Base-by-base conservation (phyloP, 2,113 vertebrate genomes). In the Rallus limicola region DNA sequence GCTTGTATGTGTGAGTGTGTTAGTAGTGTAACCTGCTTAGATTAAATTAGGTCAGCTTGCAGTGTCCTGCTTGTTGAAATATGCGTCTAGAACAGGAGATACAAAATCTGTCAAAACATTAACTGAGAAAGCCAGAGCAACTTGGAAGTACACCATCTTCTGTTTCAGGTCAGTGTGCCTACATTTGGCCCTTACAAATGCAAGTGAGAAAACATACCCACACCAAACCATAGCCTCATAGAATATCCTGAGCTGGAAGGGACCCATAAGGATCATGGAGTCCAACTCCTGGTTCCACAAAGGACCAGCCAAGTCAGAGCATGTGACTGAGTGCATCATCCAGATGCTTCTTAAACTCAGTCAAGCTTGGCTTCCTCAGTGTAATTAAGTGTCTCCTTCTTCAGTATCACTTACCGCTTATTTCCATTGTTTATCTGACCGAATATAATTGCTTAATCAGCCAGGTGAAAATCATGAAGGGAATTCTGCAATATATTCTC, bases 41-140 rank as follows among this genome's bases (percentile, higher is more conserved):
- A 87, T 90, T 55, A 94, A 95, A 98, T 75, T 95, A 95, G 97
- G 96, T 95, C 96, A 96, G 62, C 64, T 74, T 4, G 19, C 78
- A 65, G n/a, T 74, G 77, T 88, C 91, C 76, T 86, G 70, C 58
- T 91, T 91, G 48, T 62, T 62, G 74, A 92, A 90, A 86, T 23
- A 44, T 13, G 17, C 14, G 34, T 79, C 53, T 68, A 80, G 50
- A 93, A 40, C 16, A 75, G n/a, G 25, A 74, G 44, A 59, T 36
- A 50, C 4, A 68, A 56, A 53, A 64, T 29, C 33, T 64, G 14
- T 83, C 10, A 14, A 81, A 78, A 70, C 16, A 60, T 26, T 16
- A 62, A 55, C 40, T 56, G 36, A 92, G 38, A 64, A 82, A 92
- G 46, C 31, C 65, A 82, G 33, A 79, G 42, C 4, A n/a, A 59